phyloP scores from a whole-genome alignment of 1,140 invertebrate genomes.

The Orchestia grillus region DNA sequence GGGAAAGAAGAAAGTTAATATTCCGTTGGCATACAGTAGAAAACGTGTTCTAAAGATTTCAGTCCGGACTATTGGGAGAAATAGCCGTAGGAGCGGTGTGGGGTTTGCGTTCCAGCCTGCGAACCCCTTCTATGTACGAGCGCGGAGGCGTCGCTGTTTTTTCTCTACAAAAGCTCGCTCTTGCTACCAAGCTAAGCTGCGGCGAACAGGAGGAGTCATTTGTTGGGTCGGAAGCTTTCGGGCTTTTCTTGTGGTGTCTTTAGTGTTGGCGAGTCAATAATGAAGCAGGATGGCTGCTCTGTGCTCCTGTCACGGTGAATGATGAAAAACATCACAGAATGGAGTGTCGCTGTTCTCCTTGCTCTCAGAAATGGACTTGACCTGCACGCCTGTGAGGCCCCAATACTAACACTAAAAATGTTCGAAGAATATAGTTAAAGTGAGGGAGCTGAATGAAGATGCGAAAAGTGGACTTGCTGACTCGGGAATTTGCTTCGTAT shows the following conservation, averaged over 20 bases:
- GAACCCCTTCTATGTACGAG: too few relatives aligned
- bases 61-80: too few relatives aligned
- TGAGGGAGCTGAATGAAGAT: too few relatives aligned
- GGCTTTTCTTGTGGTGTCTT: neutral
- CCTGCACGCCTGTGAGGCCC: too few relatives aligned
- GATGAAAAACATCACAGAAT: slow-evolving; percentile 37
- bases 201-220: neutral
- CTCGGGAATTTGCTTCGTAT: too few relatives aligned
- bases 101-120: too few relatives aligned
- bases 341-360: neutral
- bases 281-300: slow-evolving; percentile 5
- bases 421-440: too few relatives aligned
- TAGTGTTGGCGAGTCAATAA: neutral
- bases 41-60: too few relatives aligned
- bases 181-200: neutral
- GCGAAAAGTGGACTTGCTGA: too few relatives aligned
- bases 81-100: too few relatives aligned
- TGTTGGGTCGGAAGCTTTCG: neutral
- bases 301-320: neutral
- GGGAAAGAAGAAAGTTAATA: too few relatives aligned
- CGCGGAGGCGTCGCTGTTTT: neutral
- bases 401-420: neutral
- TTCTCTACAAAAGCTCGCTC: neutral
- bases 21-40: too few relatives aligned
- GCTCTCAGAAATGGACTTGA: neutral